Percentiles rank a stretch among this genome's conserved stretches.
These are phyloP conservation scores for Papilio dardanus DNA, from an alignment of 1,140 invertebrate genomes.

Conservation along the genomic window DNA sequence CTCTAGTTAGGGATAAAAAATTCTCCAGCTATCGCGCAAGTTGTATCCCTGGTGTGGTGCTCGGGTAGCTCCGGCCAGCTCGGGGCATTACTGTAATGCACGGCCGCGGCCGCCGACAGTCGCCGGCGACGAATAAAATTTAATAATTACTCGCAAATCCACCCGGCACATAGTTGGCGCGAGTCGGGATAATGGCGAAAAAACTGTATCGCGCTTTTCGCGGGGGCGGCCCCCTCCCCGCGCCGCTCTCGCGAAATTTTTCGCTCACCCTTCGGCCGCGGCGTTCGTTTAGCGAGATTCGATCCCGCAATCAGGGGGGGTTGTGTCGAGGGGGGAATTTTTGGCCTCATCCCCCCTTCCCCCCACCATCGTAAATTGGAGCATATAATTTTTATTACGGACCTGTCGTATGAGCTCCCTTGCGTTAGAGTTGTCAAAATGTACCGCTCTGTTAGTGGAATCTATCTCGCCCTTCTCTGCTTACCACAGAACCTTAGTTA, in stretches of 20 bases:
- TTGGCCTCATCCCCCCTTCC: constrained; percentile 54
- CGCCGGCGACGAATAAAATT: constrained; percentile 50
- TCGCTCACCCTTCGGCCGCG: constrained; percentile 57
- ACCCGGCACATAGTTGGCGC: constrained; percentile 71
- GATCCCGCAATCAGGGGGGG: constrained; percentile 79
- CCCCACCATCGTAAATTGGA: constrained; percentile 77
- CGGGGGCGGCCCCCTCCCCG: constrained; percentile 52
- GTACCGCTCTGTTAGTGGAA: constrained; percentile 38
- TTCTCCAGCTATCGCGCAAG: constrained; percentile 12
- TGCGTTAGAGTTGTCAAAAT: constrained; percentile 66
- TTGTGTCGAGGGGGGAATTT: constrained; percentile 59
- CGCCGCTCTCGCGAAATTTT: constrained; percentile 62
- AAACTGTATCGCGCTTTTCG: constrained; percentile 71
- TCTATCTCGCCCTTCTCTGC: background rate
- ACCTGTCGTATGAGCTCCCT: constrained; percentile 70
- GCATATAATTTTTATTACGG: constrained; percentile 82
- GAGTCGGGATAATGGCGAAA: constrained; percentile 73
- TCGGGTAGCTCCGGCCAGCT: background rate
- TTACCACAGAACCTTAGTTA: background rate
- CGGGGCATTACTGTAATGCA: constrained; percentile 38
- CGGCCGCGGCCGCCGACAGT: constrained; percentile 36
- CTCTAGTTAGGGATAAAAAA: constrained; percentile 21
- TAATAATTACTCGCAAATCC: constrained; percentile 74
- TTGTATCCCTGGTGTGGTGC: background rate
- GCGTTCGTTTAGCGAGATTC: constrained; percentile 79